Evolutionary conservation across 1,140 invertebrate species (phyloP), one percentile per base, ranked within the genome.

Genomic region (Drosophila pandora): DNA sequence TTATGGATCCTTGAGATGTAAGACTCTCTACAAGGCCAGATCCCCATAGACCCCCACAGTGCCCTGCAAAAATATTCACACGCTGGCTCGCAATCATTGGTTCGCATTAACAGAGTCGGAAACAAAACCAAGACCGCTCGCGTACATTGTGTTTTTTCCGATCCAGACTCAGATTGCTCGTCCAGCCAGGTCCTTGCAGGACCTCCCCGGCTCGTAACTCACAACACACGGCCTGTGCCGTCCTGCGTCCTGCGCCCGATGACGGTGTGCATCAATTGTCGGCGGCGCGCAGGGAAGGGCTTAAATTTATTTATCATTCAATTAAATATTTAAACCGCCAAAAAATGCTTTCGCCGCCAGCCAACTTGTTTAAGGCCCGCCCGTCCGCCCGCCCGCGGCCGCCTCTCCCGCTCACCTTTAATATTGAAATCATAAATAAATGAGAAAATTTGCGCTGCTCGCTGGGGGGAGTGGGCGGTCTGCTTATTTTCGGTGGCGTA

Each of bases 361-460:
- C 54, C 75, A 71, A 83, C 75, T 81, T 76, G 60, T 81, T 80
- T 80, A 72, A 76, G 70, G 53, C 54, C 25, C 25, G 25, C 25
- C 25, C 25, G 17, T 52, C 17, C 41, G 56, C 43, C 30, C 63
- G 17, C 57, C 2, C 48, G 56, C 49, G 48, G 30, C 39, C 10
- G 22, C 34, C 32, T 12, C 65, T 53, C 53, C 48, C 62, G 13
- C 56, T 59, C 81, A 85, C 82, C 82, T 88, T 88, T 88, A 88
- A 83, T 88, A 88, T 88, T 88, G 83, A 88, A 88, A 88, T 88
- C 83, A 88, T 88, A 88, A 88, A 88, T 88, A 88, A 88, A 88
- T 88, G 84, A 88, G 83, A 74, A 88, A 88, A 83, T 83, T 79
- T 76, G 60, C 52, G 49, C 47, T 43, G 58, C 21, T 23, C n/a